phyloP scores from a whole-genome alignment of 1,140 invertebrate species.

The Psilanteris sp. region DNA sequence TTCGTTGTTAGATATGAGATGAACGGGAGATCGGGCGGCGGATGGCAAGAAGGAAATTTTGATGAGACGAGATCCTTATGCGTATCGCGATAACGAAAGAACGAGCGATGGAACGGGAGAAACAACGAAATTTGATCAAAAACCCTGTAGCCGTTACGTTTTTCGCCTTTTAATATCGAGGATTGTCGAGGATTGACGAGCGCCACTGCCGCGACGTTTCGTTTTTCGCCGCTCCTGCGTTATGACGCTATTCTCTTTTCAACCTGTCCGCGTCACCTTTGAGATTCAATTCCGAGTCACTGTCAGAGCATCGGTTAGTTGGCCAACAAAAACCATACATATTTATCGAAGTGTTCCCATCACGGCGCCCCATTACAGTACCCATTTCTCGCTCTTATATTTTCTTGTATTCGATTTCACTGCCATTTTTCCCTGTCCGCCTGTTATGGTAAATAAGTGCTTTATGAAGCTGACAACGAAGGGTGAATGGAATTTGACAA shows the following conservation, averaged over 20 bases:
- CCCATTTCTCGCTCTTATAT: conserved; percentile 33
- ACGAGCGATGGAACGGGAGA: too few relatives aligned
- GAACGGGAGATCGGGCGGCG: conserved; percentile 48
- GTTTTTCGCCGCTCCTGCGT: conserved; percentile 28
- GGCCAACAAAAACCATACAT: conserved; percentile 65
- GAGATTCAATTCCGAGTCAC: conserved; percentile 66
- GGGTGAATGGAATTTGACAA: conserved; percentile 18
- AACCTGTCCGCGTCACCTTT: conserved; percentile 63
- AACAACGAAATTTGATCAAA: conserved; percentile 41
- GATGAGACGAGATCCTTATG: too few relatives aligned
- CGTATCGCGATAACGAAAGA: too few relatives aligned
- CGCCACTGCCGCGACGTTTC: conserved; percentile 27
- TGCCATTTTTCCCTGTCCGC: conserved; percentile 45
- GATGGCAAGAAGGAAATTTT: too few relatives aligned
- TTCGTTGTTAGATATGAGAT: conserved; percentile 58
- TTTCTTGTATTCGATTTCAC: conserved; percentile 48
- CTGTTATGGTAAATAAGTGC: conserved; percentile 58
- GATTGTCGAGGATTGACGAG: conserved; percentile 37
- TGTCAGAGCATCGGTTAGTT: conserved; percentile 55
- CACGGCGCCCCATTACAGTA: conserved; percentile 39
- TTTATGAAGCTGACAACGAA: conserved; percentile 52
- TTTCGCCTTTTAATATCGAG: conserved; percentile 52
- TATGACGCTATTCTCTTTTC: conserved; percentile 40
- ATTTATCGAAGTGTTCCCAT: conserved; percentile 66
- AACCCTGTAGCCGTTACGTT: conserved; percentile 43